Percentiles rank a stretch among this genome's conserved stretches.
phyloP scores from a whole-genome alignment of 2,797 vertebrate species.

The Sarcophilus harrisii region DNA sequence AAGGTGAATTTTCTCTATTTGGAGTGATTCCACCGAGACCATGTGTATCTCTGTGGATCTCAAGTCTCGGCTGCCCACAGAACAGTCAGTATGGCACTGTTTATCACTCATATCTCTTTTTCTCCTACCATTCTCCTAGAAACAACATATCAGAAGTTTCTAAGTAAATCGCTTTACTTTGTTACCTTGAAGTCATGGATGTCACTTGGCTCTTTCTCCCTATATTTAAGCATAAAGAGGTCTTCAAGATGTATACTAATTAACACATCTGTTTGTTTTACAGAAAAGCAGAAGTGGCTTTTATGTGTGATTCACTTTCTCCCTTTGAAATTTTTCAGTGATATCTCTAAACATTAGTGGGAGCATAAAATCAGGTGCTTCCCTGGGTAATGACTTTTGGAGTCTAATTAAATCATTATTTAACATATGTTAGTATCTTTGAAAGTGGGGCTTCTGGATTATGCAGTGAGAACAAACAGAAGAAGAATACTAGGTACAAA shows the following conservation, averaged over 20 bases:
- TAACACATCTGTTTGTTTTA: not conserved
- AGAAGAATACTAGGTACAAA: slow-evolving; percentile 26
- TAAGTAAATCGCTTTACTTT: not conserved
- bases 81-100: not conserved
- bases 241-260: not conserved
- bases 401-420: not conserved
- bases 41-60: not conserved
- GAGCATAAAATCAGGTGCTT: slow-evolving; percentile 10
- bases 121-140: not conserved
- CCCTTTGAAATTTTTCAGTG: not conserved
- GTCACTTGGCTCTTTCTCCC: not conserved
- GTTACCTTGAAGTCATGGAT: not conserved
- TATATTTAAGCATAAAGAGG: not conserved
- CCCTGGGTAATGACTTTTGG: not conserved
- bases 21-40: not conserved
- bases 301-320: slow-evolving; percentile 5
- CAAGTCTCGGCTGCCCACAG: not conserved
- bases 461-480: not conserved
- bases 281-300: not conserved
- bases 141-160: not conserved
- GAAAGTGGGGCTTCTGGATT: not conserved
- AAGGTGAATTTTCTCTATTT: not conserved
- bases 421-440: not conserved
- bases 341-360: not conserved
- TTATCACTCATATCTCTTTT: not conserved